Conservation (phyloP, 2,888 invertebrate genomes). For the Aleiodes leptofemur region DNA sequence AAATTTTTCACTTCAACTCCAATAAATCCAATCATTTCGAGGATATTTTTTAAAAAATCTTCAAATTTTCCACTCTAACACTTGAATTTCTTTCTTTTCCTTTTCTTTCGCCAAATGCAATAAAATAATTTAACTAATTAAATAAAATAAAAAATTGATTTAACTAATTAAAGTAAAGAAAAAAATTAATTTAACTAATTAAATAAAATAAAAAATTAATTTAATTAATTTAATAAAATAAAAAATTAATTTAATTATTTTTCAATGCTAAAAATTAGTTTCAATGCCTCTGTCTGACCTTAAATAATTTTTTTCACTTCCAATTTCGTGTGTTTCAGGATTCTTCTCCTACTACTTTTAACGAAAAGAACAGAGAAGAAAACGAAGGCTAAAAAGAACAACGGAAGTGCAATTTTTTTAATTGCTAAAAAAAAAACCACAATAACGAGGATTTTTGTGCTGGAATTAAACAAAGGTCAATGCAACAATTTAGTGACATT, state of each 20-base stretch:
- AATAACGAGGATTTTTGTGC: no score
- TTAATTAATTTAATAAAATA: background rate
- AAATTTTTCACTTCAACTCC: no score
- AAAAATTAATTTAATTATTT: background rate
- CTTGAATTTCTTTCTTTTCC: background rate
- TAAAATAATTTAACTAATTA: no score
- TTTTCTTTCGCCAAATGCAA: no score
- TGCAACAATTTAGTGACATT: slow-evolving; percentile 16
- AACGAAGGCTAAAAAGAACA: slow-evolving; percentile 11
- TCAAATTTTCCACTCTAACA: no score
- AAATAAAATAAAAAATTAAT: background rate
- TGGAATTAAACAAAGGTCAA: slow-evolving; percentile 2
- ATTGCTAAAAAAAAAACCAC: background rate
- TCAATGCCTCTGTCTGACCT: slow-evolving; percentile 34
- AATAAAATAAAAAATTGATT: background rate
- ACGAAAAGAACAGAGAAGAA: slow-evolving; percentile 28
- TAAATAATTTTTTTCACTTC: slow-evolving; percentile 25
- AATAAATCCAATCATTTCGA: no score
- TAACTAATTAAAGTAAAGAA: background rate
- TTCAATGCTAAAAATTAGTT: background rate
- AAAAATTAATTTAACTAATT: background rate
- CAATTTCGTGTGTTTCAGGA: slow-evolving; percentile 51
- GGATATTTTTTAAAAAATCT: no score
- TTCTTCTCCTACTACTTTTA: slow-evolving; percentile 56
- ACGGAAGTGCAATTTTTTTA: slow-evolving; percentile 5